Percentiles rank a stretch among this genome's conserved stretches.
Conservation (phyloP, 2,888 invertebrate genomes). For the Embidobia sp. region DNA sequence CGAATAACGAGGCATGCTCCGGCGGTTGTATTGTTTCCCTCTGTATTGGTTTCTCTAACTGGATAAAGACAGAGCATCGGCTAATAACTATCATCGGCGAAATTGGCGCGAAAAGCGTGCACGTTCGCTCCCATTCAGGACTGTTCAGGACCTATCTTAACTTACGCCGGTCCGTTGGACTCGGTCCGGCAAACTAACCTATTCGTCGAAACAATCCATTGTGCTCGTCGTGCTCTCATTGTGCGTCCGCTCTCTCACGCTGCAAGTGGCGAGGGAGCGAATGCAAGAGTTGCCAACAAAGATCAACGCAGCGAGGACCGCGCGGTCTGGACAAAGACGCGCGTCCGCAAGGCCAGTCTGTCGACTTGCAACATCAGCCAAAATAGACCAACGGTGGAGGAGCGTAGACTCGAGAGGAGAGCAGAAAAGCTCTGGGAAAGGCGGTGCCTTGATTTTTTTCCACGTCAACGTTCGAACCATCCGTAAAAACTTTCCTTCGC, state of each 20-base stretch:
- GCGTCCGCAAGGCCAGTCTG: conserved; percentile 41
- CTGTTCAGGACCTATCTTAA: conserved; percentile 79
- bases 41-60: conserved; percentile 22
- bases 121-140: conserved; percentile 73
- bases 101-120: conserved; percentile 61
- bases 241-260: conserved; percentile 77
- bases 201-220: conserved; percentile 79
- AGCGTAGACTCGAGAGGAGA: conserved; percentile 21
- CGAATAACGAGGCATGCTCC: too few species aligned
- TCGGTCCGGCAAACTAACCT: conserved; percentile 79
- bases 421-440: conserved; percentile 22
- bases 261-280: conserved; percentile 70
- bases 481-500: too few species aligned
- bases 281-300: conserved; percentile 65
- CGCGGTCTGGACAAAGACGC: conserved; percentile 15
- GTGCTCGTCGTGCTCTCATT: conserved; percentile 76
- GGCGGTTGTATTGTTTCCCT: background rate
- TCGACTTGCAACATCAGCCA: conserved; percentile 49
- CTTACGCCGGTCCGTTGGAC: conserved; percentile 75
- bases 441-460: too few species aligned
- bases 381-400: conserved; percentile 39
- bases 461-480: too few species aligned
- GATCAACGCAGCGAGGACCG: conserved; percentile 42
- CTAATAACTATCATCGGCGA: conserved; percentile 54
- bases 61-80: conserved; percentile 14